Conservation (phyloP, 1,140 invertebrate genomes). For the Nylanderia fulva region DNA sequence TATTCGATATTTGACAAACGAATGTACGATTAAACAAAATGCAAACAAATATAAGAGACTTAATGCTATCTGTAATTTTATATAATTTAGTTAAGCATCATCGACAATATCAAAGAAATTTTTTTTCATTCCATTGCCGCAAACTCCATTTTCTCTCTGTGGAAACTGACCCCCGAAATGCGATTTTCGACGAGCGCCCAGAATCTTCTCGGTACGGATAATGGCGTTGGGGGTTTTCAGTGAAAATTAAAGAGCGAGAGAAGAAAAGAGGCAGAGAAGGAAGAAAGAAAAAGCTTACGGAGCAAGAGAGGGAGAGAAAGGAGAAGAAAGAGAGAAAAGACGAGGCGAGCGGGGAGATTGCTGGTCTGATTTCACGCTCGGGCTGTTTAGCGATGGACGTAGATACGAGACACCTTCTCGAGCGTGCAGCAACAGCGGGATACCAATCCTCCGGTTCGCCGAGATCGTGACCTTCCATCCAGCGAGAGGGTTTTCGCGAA, state of each 20-base stretch:
- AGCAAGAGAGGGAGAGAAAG: conserved; percentile 1
- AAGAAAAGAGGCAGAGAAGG: not conserved
- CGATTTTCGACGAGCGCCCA: conserved; percentile 69
- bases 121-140: conserved; percentile 24
- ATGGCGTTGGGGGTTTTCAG: conserved; percentile 67
- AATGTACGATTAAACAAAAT: not conserved
- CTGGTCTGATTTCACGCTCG: conserved; percentile 83
- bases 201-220: conserved; percentile 66
- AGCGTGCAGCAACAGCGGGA: conserved; percentile 77
- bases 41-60: not conserved
- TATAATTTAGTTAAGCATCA: conserved; percentile 4
- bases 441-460: conserved; percentile 72
- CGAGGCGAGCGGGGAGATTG: conserved; percentile 71
- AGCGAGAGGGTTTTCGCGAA: conserved; percentile 71
- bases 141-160: conserved; percentile 40
- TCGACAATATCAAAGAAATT: conserved; percentile 26
- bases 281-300: not conserved
- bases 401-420: conserved; percentile 82
- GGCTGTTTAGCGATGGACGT: conserved; percentile 82
- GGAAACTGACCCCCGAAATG: conserved; percentile 64
- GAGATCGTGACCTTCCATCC: conserved; percentile 73
- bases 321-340: conserved; percentile 37
- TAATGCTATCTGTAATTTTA: not conserved
- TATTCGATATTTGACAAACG: not conserved
- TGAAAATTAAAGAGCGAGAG: conserved; percentile 67